phyloP scores from a whole-genome alignment of 2,888 invertebrate species.

The Zeuzera pyrina region DNA sequence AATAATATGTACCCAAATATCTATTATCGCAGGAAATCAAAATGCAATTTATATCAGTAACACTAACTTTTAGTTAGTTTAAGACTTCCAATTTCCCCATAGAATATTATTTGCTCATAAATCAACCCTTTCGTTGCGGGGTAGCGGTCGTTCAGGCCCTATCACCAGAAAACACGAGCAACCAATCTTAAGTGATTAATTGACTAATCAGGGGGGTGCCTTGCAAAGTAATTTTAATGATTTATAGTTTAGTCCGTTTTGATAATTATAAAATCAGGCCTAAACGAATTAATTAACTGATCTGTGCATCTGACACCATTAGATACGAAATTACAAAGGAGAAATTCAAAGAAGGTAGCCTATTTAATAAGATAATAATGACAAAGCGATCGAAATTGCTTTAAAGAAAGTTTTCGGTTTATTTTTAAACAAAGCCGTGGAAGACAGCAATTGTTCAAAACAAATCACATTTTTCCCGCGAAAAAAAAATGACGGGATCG shows the following conservation, averaged over 20 bases:
- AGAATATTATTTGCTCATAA: slow-evolving; percentile 64
- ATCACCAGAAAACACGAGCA: slow-evolving; percentile 42
- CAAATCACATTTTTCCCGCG: slow-evolving; percentile 4
- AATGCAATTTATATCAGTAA: too few relatives aligned
- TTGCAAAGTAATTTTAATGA: slow-evolving; percentile 60
- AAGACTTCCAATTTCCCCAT: slow-evolving; percentile 42
- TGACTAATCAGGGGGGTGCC: slow-evolving; percentile 50
- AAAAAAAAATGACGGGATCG: slow-evolving; percentile 13
- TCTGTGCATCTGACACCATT: too few relatives aligned
- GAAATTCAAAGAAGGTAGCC: too few relatives aligned
- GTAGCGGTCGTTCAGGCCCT: slow-evolving; percentile 41
- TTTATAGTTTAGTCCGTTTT: too few relatives aligned
- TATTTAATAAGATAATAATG: too few relatives aligned
- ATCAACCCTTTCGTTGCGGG: slow-evolving; percentile 50
- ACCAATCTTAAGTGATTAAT: slow-evolving; percentile 63
- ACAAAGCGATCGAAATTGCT: too few relatives aligned
- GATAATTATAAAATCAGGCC: too few relatives aligned
- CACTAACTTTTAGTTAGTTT: slow-evolving; percentile 9
- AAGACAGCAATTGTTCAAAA: background rate
- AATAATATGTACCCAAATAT: too few relatives aligned
- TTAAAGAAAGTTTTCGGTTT: too few relatives aligned
- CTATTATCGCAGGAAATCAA: too few relatives aligned
- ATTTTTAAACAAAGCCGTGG: background rate
- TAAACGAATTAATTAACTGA: too few relatives aligned
- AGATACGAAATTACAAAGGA: too few relatives aligned